Conservation (phyloP, 1,140 invertebrate species). For the Parasteatoda tepidariorum region DNA sequence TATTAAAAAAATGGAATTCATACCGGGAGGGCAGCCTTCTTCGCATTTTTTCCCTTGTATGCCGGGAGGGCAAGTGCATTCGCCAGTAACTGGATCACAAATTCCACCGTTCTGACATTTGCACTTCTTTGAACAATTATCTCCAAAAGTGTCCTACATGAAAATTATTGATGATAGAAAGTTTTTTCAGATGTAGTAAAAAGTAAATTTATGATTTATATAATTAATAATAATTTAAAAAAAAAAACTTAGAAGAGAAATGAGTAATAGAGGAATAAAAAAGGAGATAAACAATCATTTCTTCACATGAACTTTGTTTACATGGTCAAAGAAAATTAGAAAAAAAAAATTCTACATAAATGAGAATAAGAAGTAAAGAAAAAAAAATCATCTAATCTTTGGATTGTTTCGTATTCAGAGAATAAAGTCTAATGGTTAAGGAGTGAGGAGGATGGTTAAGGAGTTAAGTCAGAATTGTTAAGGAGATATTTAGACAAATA, state of each 20-base stretch:
- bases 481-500: too few species aligned
- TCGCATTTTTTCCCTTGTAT: constrained; percentile 82
- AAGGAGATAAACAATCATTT: too few species aligned
- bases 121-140: constrained; percentile 84
- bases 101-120: constrained; percentile 91
- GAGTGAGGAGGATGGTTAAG: too few species aligned
- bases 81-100: constrained; percentile 82
- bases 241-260: background rate
- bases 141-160: constrained; percentile 74
- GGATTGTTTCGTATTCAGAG: too few species aligned
- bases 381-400: too few species aligned
- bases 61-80: constrained; percentile 76
- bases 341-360: too few species aligned
- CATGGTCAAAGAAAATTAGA: too few species aligned
- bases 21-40: constrained; percentile 69
- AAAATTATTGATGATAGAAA: background rate
- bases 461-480: too few species aligned
- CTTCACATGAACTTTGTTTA: too few species aligned
- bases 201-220: background rate
- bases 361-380: too few species aligned
- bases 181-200: background rate
- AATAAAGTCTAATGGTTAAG: too few species aligned
- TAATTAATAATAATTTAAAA: background rate
- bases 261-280: background rate
- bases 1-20: background rate